Base-by-base conservation (phyloP, 2,888 invertebrate genomes). In the Leucophora obtusa region DNA sequence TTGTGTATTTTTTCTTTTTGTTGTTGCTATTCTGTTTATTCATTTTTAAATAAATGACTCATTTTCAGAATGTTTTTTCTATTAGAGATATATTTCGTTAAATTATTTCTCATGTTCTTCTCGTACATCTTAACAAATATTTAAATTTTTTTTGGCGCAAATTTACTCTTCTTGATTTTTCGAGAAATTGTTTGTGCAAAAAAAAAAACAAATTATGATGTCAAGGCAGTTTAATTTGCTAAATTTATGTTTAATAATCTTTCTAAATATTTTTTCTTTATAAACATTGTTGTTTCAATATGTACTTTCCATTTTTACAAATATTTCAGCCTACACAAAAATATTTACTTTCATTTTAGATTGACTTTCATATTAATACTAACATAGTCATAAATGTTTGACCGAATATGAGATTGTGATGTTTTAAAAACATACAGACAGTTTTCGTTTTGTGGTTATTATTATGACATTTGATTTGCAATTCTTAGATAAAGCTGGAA, bases 181-280 rank as follows among this genome's bases (percentile, higher is more conserved):
- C 59, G 54, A 69, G 73, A 78, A 58, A 50, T 63, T 33, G 17
- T 53, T 51, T n/a, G 28, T 54, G 7, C 28, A 28, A 58, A 18
- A 51, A 54, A 62, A 66, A 10, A 38, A 33, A 58, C 14, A 62
- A 43, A 51, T 47, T 51, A 58, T 33, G 70, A 71, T 76, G 80
- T 76, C 80, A 80, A 76, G 79, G 75, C 38, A 58, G 28, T 65
- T 73, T 63, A n/a, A 47, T 66, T 43, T 43, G 65, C 38, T 62
- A 35, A 33, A 71, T 71, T 47, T 68, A 24, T 38, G 28, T 53
- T 60, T 47, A 77, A 56, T 68, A 62, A 72, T 72, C 33, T 59
- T 56, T 62, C 56, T 24, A 18, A 35, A 35, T 53, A 21, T 47
- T 56, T n/a, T 14, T 59, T 28, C 18, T 28, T 35, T 17, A 17